Evolutionary conservation across 2,888 invertebrate genomes (phyloP), one percentile per base, ranked within the genome.

Genomic region (Ophioninae sp.): DNA sequence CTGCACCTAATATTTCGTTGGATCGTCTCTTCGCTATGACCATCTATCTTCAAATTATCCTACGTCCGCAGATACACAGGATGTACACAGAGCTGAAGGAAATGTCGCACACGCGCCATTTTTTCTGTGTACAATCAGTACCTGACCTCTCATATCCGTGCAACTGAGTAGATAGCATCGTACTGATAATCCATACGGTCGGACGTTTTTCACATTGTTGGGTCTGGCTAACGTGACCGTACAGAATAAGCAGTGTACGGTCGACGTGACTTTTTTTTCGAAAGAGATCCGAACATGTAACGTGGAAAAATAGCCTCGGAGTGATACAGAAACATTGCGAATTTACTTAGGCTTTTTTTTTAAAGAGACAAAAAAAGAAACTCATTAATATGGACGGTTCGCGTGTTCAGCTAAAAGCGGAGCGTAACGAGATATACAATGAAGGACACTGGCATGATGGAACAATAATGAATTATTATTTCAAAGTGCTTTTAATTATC

Each of bases 181-280:
- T 51, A 41, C 64, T 78, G 85, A 88, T 85, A 85, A 85, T 79
- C 37, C 51, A 10, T 22, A 58, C 59, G 59, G 41, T 79, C 20
- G 37, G 39, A 64, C 65, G 59, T 80, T 84, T 83, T 87, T 88
- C 78, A 79, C 78, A 82, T 87, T 86, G 85, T 85, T 87, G 83
- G 84, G 73, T 86, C 81, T 81, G 59, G 10, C 71, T 79, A 63
- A 56, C 51, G 51, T 23, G 39, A 72, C 72, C 20, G 61, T 61
- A 59, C 64, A 17, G 56, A 72, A 61, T 41, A 67, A 44, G 71
- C 61, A n/a, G 75, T 75, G 23, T 23, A 63, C 51, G 20, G 59
- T 67, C 39, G 80, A 68, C n/a, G 59, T 44, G 30, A 30, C 44
- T 13, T 61, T 72, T 79, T 79, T 13, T 61, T 72, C 72, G 65